Conservation (phyloP, 2,797 vertebrate genomes). For the Dryobates pubescens region DNA sequence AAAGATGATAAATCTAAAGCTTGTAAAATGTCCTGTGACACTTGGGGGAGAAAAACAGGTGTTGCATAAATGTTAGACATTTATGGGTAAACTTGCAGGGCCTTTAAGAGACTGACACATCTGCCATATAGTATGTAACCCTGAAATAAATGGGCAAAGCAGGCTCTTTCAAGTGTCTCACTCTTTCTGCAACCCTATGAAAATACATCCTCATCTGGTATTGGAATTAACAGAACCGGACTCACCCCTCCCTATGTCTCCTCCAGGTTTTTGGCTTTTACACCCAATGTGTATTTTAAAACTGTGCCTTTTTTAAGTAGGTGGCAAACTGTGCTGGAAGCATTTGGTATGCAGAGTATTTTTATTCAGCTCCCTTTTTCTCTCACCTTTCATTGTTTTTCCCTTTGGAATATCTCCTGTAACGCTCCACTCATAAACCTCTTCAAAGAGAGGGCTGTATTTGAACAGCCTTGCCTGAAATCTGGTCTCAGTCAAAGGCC, state of each 20-base stretch:
- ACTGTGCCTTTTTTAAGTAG: constrained; percentile 64
- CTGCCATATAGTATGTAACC: constrained; percentile 66
- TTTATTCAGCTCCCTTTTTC: constrained; percentile 62
- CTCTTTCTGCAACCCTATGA: constrained; percentile 21
- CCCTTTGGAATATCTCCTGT: constrained; percentile 68
- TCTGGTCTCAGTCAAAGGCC: constrained; percentile 64
- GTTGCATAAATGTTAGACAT: constrained; percentile 69
- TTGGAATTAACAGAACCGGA: constrained; percentile 59
- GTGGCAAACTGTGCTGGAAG: constrained; percentile 66
- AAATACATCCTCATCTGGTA: constrained; percentile 71
- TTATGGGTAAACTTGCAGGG: constrained; percentile 66
- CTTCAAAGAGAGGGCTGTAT: constrained; percentile 43
- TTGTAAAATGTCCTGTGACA: constrained; percentile 65
- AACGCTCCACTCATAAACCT: constrained; percentile 61
- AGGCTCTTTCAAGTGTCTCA: constrained; percentile 49
- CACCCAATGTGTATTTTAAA: constrained; percentile 63
- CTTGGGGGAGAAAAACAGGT: constrained; percentile 69
- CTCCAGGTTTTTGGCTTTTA: constrained; percentile 64
- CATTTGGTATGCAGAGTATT: constrained; percentile 46
- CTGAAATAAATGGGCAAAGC: constrained; percentile 55
- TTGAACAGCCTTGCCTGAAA: constrained; percentile 59
- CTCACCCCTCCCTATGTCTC: constrained; percentile 26
- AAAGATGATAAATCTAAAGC: constrained; percentile 68
- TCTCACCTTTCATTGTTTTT: constrained; percentile 65
- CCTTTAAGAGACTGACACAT: constrained; percentile 69